Conservation (phyloP, 1,140 invertebrate species). For the Parasteatoda tepidariorum region DNA sequence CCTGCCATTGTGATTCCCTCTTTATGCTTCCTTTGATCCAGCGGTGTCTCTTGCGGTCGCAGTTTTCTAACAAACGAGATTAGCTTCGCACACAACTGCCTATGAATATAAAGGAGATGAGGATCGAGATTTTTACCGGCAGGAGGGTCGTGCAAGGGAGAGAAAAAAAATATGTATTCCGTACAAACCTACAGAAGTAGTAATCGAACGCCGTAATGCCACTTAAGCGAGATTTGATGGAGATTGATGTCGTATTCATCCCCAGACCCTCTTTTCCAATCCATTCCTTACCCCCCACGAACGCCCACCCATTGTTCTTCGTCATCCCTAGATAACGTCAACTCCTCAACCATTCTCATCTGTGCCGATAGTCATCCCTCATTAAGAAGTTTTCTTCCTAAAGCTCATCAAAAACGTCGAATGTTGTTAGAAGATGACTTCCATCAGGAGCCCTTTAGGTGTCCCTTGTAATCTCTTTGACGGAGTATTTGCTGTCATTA, state of each 20-base stretch:
- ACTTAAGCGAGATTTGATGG: slow-evolving; percentile 21
- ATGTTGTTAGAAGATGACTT: background rate
- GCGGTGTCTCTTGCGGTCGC: background rate
- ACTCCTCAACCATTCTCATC: background rate
- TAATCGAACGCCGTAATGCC: slow-evolving; percentile 9
- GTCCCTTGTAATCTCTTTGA: too few relatives aligned
- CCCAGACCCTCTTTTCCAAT: background rate
- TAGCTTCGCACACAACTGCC: background rate
- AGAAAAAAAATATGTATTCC: background rate
- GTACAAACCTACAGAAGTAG: background rate
- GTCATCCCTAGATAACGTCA: background rate
- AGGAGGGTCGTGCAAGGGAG: background rate
- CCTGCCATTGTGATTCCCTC: too few relatives aligned
- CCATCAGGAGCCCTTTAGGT: too few relatives aligned
- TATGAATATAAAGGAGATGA: background rate
- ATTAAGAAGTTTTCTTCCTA: background rate
- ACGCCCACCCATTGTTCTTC: background rate
- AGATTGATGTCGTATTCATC: slow-evolving; percentile 8
- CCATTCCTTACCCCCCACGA: background rate
- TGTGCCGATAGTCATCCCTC: background rate
- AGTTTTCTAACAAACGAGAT: background rate
- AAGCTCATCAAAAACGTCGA: slow-evolving; percentile 14
- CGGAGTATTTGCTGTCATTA: too few relatives aligned
- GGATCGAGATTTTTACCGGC: background rate
- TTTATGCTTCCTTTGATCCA: background rate